These are phyloP conservation scores for Dione vanillae DNA, from an alignment of 2,888 invertebrate genomes.

Conservation along the genomic window DNA sequence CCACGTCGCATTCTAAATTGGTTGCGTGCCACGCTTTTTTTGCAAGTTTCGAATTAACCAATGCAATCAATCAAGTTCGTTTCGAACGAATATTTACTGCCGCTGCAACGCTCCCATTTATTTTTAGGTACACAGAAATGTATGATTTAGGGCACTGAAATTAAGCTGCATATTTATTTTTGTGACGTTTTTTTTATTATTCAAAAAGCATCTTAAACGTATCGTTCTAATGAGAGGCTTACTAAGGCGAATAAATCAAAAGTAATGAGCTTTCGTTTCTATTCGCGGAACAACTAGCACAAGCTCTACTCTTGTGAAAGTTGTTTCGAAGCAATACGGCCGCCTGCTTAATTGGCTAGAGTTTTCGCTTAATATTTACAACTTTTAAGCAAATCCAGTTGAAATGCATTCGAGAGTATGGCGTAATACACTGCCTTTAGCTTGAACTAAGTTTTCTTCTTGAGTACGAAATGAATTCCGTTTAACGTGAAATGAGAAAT, in stretches of 20 bases:
- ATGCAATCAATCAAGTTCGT: slow-evolving; percentile 57
- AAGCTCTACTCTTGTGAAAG: slow-evolving; percentile 61
- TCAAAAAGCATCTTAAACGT: background rate
- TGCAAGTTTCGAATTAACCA: slow-evolving; percentile 58
- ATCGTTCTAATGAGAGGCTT: slow-evolving; percentile 16
- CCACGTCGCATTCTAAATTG: slow-evolving; percentile 74
- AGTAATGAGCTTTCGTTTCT: slow-evolving; percentile 68
- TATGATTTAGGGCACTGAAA: slow-evolving; percentile 35
- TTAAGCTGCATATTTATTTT: slow-evolving; percentile 22
- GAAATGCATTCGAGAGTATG: slow-evolving; percentile 60
- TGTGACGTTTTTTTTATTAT: background rate
- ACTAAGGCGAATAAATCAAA: slow-evolving; percentile 60
- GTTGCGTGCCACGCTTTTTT: slow-evolving; percentile 63
- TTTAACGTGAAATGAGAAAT: slow-evolving; percentile 41
- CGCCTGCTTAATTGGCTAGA: slow-evolving; percentile 74
- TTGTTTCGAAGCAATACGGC: slow-evolving; percentile 64
- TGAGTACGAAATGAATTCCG: slow-evolving; percentile 56
- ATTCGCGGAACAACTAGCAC: slow-evolving; percentile 56
- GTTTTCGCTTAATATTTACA: slow-evolving; percentile 73
- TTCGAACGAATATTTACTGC: slow-evolving; percentile 49
- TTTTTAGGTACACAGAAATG: slow-evolving; percentile 36
- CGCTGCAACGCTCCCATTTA: slow-evolving; percentile 40
- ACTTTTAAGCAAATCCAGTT: slow-evolving; percentile 70
- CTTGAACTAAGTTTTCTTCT: slow-evolving; percentile 52
- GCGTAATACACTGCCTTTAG: slow-evolving; percentile 57